Evolutionary conservation across 2,797 vertebrate species (phyloP).

Genomic region (Epinephelus awoara): DNA sequence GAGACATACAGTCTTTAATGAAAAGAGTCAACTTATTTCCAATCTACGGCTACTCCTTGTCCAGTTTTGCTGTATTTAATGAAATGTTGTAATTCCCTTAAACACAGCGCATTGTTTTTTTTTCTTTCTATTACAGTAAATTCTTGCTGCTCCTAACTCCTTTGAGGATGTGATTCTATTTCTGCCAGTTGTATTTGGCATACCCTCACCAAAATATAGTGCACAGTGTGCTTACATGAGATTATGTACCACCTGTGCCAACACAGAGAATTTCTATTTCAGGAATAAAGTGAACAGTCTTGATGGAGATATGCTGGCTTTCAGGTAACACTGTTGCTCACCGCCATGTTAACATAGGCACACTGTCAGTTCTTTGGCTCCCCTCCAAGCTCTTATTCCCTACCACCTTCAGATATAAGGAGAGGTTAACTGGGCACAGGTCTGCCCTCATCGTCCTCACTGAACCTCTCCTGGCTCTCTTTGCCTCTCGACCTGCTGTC

Average conservation of each 20-base stretch:
- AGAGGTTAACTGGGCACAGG: constrained; percentile 39
- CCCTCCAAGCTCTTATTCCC: constrained; percentile 32
- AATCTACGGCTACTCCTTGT: neutral
- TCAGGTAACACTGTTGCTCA: constrained; percentile 13
- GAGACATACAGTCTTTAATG: neutral
- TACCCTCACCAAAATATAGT: neutral
- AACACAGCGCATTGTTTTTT: neutral
- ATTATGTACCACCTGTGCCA: constrained; percentile 25
- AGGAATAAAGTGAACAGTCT: constrained; percentile 12
- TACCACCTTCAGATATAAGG: constrained; percentile 30
- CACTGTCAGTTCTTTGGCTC: constrained; percentile 27
- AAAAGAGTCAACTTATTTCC: neutral
- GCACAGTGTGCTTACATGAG: neutral
- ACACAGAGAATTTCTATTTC: constrained; percentile 20
- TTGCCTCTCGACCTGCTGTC: constrained; percentile 41
- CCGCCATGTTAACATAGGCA: neutral
- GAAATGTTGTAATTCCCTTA: neutral
- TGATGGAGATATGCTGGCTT: neutral
- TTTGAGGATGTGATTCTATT: constrained; percentile 13
- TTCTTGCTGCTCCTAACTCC: neutral
- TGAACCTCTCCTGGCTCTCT: constrained; percentile 25
- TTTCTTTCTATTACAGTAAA: neutral
- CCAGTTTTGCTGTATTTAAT: constrained; percentile 4
- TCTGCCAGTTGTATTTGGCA: constrained; percentile 13
- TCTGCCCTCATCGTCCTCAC: constrained; percentile 11